Percentiles rank a stretch among this genome's conserved stretches.
These are phyloP conservation scores for Nomada goodeniana DNA, from an alignment of 2,888 invertebrate genomes.

Conservation along the genomic window DNA sequence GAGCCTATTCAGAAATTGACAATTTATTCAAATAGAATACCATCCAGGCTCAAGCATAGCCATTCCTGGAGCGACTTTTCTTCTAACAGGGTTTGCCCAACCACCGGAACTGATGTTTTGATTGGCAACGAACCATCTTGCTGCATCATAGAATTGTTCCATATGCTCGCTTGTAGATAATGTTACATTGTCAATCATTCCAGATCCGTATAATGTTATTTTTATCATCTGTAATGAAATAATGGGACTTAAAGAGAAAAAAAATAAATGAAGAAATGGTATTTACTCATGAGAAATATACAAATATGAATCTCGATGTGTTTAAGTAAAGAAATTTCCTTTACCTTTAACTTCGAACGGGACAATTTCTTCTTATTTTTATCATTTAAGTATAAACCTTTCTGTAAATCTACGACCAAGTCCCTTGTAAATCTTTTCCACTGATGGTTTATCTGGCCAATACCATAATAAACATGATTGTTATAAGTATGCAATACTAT, in stretches of 20 bases:
- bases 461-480: constrained; percentile 93
- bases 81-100: constrained; percentile 95
- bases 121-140: constrained; percentile 95
- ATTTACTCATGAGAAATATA: not conserved
- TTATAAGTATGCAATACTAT: constrained; percentile 90
- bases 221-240: constrained; percentile 86
- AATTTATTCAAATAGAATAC: constrained; percentile 82
- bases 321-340: no score
- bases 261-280: not conserved
- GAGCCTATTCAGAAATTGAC: not conserved
- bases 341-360: constrained; percentile 89
- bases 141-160: constrained; percentile 96
- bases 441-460: constrained; percentile 87
- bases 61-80: constrained; percentile 91
- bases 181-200: constrained; percentile 91
- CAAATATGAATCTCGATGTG: not conserved
- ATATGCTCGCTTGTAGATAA: constrained; percentile 94
- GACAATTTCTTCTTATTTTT: constrained; percentile 89
- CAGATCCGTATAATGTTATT: constrained; percentile 89
- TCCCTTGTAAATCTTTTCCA: constrained; percentile 95
- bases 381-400: constrained; percentile 91
- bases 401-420: constrained; percentile 95
- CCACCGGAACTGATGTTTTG: constrained; percentile 95
- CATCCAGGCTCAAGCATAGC: constrained; percentile 94
- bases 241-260: not conserved